These are phyloP conservation scores for Rhea americana DNA, from an alignment of 2,113 vertebrate genomes.

Conservation along the genomic window DNA sequence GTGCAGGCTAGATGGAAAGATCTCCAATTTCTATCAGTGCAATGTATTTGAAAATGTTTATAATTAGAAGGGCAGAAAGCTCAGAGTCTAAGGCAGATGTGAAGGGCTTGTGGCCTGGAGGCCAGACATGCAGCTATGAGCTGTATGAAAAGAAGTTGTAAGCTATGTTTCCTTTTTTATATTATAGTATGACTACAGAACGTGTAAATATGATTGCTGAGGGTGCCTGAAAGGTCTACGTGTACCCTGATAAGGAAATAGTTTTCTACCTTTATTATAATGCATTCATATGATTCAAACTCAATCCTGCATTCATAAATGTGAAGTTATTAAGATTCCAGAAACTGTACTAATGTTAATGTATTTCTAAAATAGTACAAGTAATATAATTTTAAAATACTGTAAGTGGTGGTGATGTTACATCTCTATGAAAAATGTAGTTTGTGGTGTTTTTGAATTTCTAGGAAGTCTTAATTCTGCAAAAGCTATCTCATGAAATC, in stretches of 20 bases:
- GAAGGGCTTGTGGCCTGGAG: background rate
- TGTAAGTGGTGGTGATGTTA: background rate
- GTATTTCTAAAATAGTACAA: background rate
- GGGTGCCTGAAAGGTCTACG: background rate
- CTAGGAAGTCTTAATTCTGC: background rate
- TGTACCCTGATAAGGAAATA: background rate
- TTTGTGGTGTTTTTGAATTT: background rate
- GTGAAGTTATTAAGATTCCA: background rate
- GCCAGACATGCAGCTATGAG: background rate
- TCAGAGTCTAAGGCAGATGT: background rate
- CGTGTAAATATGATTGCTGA: background rate
- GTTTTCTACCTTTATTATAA: background rate
- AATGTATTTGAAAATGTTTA: background rate
- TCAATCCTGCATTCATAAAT: background rate
- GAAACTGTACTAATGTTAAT: background rate
- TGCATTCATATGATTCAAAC: background rate
- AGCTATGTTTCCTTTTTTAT: background rate
- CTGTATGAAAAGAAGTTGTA: background rate
- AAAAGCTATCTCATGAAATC: background rate
- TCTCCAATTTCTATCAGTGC: background rate
- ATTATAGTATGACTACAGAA: background rate
- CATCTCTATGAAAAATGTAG: background rate
- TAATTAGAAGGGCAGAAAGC: background rate
- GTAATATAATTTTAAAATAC: background rate
- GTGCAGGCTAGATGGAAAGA: background rate